These are phyloP conservation scores for Echinarachnius parma DNA, from an alignment of 53 echinoderm and acorn worm species.

Conservation along the genomic window DNA sequence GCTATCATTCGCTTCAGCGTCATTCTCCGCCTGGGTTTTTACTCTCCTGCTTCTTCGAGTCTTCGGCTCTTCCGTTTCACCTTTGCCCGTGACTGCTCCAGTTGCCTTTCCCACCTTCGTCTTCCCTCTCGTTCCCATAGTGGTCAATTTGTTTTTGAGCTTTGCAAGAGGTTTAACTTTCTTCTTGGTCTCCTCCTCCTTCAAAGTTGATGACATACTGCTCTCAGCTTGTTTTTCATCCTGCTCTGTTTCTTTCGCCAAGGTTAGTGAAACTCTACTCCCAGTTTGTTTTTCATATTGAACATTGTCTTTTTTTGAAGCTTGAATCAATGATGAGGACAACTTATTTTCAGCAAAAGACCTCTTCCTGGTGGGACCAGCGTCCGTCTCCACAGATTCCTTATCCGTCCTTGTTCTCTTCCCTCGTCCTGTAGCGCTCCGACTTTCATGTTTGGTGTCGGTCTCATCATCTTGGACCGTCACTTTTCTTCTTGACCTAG, in stretches of 20 bases:
- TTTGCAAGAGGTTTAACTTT: neutral
- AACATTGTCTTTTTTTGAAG: constrained; percentile 10
- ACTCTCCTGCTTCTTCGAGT: constrained; percentile 14
- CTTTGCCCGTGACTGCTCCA: neutral
- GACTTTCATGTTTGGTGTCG: too few species aligned
- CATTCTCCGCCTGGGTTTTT: constrained; percentile 28
- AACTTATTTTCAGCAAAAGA: constrained; percentile 52
- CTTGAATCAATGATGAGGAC: constrained; percentile 2
- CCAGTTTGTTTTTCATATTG: constrained; percentile 13
- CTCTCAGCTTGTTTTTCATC: constrained; percentile 17
- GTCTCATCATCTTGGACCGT: too few species aligned
- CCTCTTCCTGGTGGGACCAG: constrained; percentile 66
- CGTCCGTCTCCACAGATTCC: constrained; percentile 44
- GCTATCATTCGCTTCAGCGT: constrained; percentile 52
- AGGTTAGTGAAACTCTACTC: too few species aligned
- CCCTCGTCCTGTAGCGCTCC: constrained; percentile 1
- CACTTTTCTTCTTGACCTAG: too few species aligned
- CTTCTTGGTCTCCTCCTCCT: too few species aligned
- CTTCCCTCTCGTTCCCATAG: constrained; percentile 1
- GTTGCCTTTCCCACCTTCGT: neutral
- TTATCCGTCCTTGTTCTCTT: neutral
- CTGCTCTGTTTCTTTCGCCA: too few species aligned
- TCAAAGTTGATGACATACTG: constrained; percentile 12
- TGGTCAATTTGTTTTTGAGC: constrained; percentile 3
- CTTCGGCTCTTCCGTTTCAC: neutral